Conservation (phyloP, 2,888 invertebrate genomes). For the Cotesia congregata region DNA sequence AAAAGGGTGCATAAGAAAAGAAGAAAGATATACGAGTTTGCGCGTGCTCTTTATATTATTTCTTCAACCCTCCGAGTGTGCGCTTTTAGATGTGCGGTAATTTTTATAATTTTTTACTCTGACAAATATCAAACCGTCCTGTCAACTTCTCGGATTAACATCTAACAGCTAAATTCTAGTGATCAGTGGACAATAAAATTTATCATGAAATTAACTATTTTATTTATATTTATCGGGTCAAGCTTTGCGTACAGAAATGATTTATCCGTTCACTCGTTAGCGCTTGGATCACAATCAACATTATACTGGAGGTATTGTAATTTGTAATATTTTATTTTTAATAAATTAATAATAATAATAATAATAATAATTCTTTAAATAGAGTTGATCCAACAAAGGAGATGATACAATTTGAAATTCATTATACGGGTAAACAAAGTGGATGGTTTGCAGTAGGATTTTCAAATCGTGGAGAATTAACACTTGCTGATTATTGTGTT, state of each 20-base stretch:
- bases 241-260: slow-evolving; percentile 12
- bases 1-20: slow-evolving; percentile 17
- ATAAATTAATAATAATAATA: slow-evolving; percentile 13
- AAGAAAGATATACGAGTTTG: neutral
- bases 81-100: slow-evolving; percentile 7
- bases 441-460: slow-evolving; percentile 89
- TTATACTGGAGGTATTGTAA: slow-evolving; percentile 64
- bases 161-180: neutral
- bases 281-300: slow-evolving; percentile 64
- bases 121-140: neutral
- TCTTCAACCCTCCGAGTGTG: slow-evolving; percentile 1
- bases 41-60: slow-evolving; percentile 19
- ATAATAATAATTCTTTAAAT: neutral
- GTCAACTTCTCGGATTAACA: neutral
- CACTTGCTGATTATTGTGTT: slow-evolving; percentile 85
- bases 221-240: slow-evolving; percentile 37
- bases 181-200: neutral
- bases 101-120: slow-evolving; percentile 7
- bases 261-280: slow-evolving; percentile 58
- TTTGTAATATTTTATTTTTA: neutral
- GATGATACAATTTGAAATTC: slow-evolving; percentile 60
- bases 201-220: slow-evolving; percentile 28
- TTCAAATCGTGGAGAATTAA: slow-evolving; percentile 83
- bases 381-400: slow-evolving; percentile 62
- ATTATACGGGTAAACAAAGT: slow-evolving; percentile 60